Evolutionary conservation across 1,140 invertebrate species (phyloP), one percentile per base, ranked within the genome.

Genomic region (Carposina sasakii): DNA sequence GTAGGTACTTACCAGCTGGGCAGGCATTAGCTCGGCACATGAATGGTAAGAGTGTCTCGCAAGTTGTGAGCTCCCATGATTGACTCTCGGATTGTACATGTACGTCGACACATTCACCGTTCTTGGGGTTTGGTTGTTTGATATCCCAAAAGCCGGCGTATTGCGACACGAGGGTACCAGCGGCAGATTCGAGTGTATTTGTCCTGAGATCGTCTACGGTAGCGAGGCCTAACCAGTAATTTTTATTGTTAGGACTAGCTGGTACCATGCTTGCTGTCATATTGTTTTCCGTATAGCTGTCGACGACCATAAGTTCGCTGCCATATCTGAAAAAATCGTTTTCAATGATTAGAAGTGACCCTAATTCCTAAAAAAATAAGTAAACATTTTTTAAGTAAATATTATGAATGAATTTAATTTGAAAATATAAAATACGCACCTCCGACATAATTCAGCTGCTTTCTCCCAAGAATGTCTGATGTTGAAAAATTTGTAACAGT

Each of bases 401-500:
- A 37, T 15, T 9, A 37, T 37, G 17, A 37, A 16, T 16, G 10
- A 9, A 16, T 37, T 37, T n/a, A 40, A 16, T 4, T 24, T 10
- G 9, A 26, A 16, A 21, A 20, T 39, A 21, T 21, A 39, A 21
- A 21, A 28, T 5, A 19, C 4, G 24, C 89, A 97, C 95, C 94
- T 94, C 88, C 93, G 92, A 88, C 96, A 97, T 83, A 97, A 87
- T 88, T 96, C 94, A 49, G 94, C 95, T 54, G 95, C 95, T 88
- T 95, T 96, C 86, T 95, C 93, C 95, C 95, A 97, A 48, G 96
- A 97, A 88, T 97, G 95, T 84, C 91, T 92, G 70, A 97, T 96
- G 85, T 95, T 96, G 88, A 97, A 97, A 87, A 96, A 96, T 89
- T 95, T 96, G 86, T 96, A 97, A 87, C 96, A 97, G 83, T 96